Evolutionary conservation across 92 coral and sea anemone species (phyloP).

Genomic region (Meandrina meandrites): DNA sequence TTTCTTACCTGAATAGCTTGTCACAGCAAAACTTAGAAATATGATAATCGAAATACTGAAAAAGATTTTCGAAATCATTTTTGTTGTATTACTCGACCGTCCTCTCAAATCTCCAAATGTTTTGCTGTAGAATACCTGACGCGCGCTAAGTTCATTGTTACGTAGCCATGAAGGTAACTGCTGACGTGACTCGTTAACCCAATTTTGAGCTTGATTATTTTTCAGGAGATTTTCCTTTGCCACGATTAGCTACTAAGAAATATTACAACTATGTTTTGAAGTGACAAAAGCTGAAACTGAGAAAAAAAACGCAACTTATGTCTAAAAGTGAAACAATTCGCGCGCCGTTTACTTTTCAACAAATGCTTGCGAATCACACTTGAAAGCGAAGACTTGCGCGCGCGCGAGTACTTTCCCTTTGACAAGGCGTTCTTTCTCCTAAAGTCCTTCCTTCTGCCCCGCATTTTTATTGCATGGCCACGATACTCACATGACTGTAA

Average conservation of each 20-base stretch:
- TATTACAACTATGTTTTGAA: not conserved
- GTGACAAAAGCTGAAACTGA: not conserved
- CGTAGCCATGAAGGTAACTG: not conserved
- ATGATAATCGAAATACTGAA: not conserved
- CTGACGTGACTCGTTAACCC: not conserved
- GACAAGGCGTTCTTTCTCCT: too few relatives aligned
- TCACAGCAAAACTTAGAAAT: not conserved
- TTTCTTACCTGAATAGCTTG: not conserved
- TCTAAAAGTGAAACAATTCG: not conserved
- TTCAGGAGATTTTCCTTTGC: not conserved
- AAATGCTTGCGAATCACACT: too few relatives aligned
- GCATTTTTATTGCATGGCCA: too few relatives aligned
- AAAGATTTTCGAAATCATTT: not conserved
- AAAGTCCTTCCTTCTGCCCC: too few relatives aligned
- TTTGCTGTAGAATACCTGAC: not conserved
- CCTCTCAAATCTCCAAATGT: not conserved
- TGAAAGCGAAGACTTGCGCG: too few relatives aligned
- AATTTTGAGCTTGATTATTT: not conserved
- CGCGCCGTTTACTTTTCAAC: not conserved
- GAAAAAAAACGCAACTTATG: not conserved
- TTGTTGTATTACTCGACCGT: not conserved
- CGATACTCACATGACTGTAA: too few relatives aligned
- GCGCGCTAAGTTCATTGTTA: slow-evolving; percentile 1
- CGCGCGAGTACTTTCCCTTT: too few relatives aligned
- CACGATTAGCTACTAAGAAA: not conserved